Evolutionary conservation across 92 coral and sea anemone genomes (phyloP).

Genomic region (Epizoanthus illoricatus): DNA sequence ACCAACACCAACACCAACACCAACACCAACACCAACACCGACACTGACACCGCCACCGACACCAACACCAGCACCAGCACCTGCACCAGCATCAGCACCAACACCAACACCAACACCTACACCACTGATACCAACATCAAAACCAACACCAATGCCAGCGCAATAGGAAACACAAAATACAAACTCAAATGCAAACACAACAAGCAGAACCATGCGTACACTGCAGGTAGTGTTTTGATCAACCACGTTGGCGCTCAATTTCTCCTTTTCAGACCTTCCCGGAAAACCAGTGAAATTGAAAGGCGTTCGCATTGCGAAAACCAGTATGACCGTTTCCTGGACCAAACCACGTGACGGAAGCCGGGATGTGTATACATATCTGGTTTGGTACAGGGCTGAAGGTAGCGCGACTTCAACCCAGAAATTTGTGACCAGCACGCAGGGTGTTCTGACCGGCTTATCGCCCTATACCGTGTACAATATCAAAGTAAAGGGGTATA

Average conservation of each 20-base stretch:
- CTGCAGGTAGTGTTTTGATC: too few species aligned
- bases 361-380: slow-evolving; percentile 39
- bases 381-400: slow-evolving; percentile 51
- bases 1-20: too few species aligned
- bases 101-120: too few species aligned
- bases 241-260: not conserved
- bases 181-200: too few species aligned
- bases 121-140: too few species aligned
- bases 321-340: slow-evolving; percentile 49
- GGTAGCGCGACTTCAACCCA: not conserved
- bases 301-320: slow-evolving; percentile 3
- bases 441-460: slow-evolving; percentile 37
- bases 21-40: too few species aligned
- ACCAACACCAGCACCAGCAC: too few species aligned
- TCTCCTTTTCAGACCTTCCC: slow-evolving; percentile 35
- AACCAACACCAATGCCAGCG: too few species aligned
- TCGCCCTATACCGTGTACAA: slow-evolving; percentile 58
- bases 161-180: too few species aligned
- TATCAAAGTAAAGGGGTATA: slow-evolving; percentile 55
- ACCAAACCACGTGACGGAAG: slow-evolving; percentile 55
- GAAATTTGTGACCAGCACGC: slow-evolving; percentile 34
- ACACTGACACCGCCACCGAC: too few species aligned
- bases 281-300: slow-evolving; percentile 38
- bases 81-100: too few species aligned
- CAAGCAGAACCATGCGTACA: too few species aligned